These are phyloP conservation scores for Onthophagus taurus DNA, from an alignment of 1,140 invertebrate genomes.

Conservation along the genomic window DNA sequence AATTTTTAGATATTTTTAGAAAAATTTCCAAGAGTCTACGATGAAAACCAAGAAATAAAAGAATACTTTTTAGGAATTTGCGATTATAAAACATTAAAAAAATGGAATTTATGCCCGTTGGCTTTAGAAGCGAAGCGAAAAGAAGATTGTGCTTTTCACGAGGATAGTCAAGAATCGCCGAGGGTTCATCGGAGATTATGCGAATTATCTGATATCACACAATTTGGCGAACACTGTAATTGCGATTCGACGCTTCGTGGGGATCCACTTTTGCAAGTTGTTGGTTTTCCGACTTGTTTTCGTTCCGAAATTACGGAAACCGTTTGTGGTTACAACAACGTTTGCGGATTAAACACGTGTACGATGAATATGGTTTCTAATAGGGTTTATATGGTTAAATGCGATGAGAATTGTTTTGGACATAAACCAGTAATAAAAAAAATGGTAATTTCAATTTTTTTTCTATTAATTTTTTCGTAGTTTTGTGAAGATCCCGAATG, in stretches of 20 bases:
- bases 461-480: conserved; percentile 8
- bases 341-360: conserved; percentile 11
- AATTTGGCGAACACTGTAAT: conserved; percentile 8
- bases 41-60: conserved; percentile 7
- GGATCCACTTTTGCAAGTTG: conserved; percentile 5
- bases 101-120: conserved; percentile 17
- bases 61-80: conserved; percentile 18
- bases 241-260: conserved; percentile 3
- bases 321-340: conserved; percentile 10
- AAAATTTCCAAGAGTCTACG: background rate
- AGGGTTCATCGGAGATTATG: conserved; percentile 15
- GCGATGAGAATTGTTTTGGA: conserved; percentile 12
- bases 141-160: conserved; percentile 10
- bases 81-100: conserved; percentile 13
- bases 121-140: conserved; percentile 7
- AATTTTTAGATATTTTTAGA: conserved; percentile 8
- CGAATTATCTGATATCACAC: conserved; percentile 9
- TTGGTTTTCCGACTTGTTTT: conserved; percentile 16
- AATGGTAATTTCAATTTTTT: too few relatives aligned
- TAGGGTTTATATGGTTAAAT: conserved; percentile 10
- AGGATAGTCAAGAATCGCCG: background rate
- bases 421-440: conserved; percentile 11
- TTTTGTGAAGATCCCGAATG: conserved; percentile 12
- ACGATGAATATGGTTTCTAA: background rate
- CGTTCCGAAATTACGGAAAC: background rate